Conservation (phyloP, 2,797 vertebrate species). For the Arnoldichthys spilopterus region DNA sequence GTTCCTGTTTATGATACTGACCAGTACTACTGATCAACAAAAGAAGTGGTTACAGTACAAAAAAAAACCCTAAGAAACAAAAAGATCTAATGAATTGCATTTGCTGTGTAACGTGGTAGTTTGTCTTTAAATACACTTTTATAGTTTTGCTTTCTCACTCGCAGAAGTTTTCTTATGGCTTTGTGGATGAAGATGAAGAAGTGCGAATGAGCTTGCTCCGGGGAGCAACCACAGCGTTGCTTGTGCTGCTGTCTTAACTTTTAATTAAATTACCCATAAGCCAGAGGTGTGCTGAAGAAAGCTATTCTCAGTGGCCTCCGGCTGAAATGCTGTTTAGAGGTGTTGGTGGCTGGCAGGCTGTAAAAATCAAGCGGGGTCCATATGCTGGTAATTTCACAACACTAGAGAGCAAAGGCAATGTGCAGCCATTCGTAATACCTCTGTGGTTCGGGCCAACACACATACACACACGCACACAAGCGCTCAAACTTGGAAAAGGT, state of each 20-base stretch:
- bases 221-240: neutral
- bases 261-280: neutral
- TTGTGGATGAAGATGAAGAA: neutral
- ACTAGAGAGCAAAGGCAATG: neutral
- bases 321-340: conserved; percentile 23
- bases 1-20: no score
- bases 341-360: conserved; percentile 32
- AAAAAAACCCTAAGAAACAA: no score
- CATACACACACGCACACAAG: conserved; percentile 4
- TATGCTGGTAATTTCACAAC: conserved; percentile 35
- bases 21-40: no score
- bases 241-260: conserved; percentile 12
- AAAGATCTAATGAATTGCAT: no score
- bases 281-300: conserved; percentile 7
- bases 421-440: neutral
- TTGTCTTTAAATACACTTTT: neutral
- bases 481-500: conserved; percentile 50
- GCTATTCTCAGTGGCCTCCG: conserved; percentile 15
- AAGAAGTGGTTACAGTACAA: no score
- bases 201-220: neutral
- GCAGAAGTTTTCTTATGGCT: neutral
- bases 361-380: conserved; percentile 33
- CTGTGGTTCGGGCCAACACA: conserved; percentile 16
- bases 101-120: neutral
- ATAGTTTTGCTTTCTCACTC: neutral